Percentiles rank a stretch among this genome's conserved stretches.
Conservation (phyloP, 2,797 vertebrate species). For the Alauda arvensis region DNA sequence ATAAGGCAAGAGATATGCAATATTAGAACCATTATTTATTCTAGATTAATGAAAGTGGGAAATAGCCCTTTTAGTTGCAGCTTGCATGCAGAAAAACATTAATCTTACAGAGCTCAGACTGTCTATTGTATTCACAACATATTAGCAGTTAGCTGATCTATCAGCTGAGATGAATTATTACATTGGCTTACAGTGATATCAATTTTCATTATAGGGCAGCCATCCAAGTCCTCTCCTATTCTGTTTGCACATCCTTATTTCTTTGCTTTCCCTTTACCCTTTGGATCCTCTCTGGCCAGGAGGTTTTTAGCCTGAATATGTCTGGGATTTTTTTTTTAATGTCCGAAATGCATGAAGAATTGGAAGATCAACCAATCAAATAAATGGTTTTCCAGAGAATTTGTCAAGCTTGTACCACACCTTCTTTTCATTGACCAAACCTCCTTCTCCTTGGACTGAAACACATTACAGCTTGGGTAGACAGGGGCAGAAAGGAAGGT, state of each 20-base stretch:
- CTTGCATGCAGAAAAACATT: conserved; percentile 35
- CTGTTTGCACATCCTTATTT: conserved; percentile 5
- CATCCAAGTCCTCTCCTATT: conserved; percentile 16
- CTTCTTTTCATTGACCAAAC: neutral
- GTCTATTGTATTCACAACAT: conserved; percentile 37
- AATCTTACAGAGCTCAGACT: conserved; percentile 10
- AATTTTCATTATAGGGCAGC: conserved; percentile 40
- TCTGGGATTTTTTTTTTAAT: neutral
- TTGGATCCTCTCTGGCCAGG: neutral
- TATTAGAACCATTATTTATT: conserved; percentile 51
- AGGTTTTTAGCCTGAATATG: neutral
- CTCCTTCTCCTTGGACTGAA: neutral
- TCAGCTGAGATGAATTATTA: conserved; percentile 51
- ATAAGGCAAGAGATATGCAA: conserved; percentile 40
- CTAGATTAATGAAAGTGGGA: conserved; percentile 41
- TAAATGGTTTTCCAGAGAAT: neutral
- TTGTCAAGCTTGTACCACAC: neutral
- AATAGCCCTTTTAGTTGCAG: conserved; percentile 34
- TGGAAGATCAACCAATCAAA: neutral
- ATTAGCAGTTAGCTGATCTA: conserved; percentile 45
- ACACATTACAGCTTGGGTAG: neutral
- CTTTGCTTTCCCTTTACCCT: neutral
- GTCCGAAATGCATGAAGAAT: neutral
- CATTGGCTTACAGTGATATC: conserved; percentile 8
- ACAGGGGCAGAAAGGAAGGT: neutral